Base-by-base conservation (phyloP, 2,888 invertebrate genomes). In the Agelastica alni region DNA sequence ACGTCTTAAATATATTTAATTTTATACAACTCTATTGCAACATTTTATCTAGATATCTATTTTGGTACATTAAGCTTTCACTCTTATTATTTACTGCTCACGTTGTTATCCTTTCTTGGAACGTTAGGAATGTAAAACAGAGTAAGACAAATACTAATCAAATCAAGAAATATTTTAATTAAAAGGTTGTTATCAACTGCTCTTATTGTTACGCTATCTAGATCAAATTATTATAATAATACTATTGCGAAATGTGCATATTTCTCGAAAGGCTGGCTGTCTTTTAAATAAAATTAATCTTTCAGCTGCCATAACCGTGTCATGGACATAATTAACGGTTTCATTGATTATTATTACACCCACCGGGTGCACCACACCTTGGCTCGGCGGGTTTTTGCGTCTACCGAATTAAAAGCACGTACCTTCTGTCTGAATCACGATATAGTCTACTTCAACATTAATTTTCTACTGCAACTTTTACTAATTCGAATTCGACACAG, bases 301-400 rank as follows among this genome's bases (percentile, higher is more conserved):
- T 18, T 16, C 16, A 30, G 41, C 49, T 42, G 49, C 32, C 49
- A 49, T 49, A 49, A 49, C 31, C 42, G 22, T 49, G 49, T 49
- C 49, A 49, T 31, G 41, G 49, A 14, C 41, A 32, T 49, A 49
- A 49, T 49, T 49, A 49, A 49, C 39, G 42, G 42, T 49, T 49
- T 42, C 42, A 32, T 41, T 41, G 48, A 48, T 48, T 41, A 41
- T n/a, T n/a, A n/a, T 41, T 41, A 41, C 41, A 41, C 48, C 39
- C 39, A 49, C 49, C 20, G 31, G 10, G 41, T 32, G 18, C 14
- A 37, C 47, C 49, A 16, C 49, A 42, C 49, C 49, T 49, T 45
- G 12, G 10, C 3, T 41, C 6, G 20, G 17, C 18, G 31, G 31
- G 36, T 14, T 42, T 36, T 16, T 18, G 16, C 37, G 37, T 46